Evolutionary conservation across 1,140 invertebrate genomes (phyloP).

Genomic region (Scaptomyza hsui): DNA sequence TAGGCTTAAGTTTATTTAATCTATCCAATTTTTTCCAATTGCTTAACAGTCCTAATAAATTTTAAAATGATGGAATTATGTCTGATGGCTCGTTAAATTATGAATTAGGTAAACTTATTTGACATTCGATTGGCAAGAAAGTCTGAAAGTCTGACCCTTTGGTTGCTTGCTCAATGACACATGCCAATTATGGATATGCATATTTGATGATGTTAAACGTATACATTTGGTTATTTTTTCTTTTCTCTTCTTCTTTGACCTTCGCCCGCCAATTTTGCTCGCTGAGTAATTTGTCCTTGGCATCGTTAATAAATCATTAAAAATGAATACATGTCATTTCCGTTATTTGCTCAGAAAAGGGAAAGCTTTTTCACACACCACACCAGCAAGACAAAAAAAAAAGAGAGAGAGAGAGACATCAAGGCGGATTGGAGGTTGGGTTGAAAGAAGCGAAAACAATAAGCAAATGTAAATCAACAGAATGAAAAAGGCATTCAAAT

Average conservation of each 20-base stretch:
- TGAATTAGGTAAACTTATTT: background rate
- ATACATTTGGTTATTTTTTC: slow-evolving; percentile 8
- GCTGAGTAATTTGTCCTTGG: slow-evolving; percentile 43
- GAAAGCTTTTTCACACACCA: slow-evolving; percentile 1
- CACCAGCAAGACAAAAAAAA: too few relatives aligned
- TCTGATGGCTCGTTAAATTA: background rate
- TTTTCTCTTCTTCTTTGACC: slow-evolving; percentile 16
- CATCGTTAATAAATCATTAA: slow-evolving; percentile 55
- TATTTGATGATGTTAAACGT: slow-evolving; percentile 54
- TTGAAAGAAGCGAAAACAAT: slow-evolving; percentile 35
- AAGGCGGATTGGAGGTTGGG: background rate
- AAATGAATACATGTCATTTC: slow-evolving; percentile 44
- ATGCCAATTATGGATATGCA: slow-evolving; percentile 59
- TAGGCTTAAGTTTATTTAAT: background rate
- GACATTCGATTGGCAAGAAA: background rate
- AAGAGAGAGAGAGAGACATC: too few relatives aligned
- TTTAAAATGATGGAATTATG: background rate
- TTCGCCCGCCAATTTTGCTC: slow-evolving; percentile 21
- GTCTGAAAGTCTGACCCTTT: background rate
- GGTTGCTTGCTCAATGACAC: slow-evolving; percentile 29
- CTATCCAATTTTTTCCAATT: background rate
- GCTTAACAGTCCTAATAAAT: background rate
- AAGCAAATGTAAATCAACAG: slow-evolving; percentile 68
- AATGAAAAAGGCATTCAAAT: slow-evolving; percentile 57
- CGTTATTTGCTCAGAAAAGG: slow-evolving; percentile 37